Evolutionary conservation across 2,797 vertebrate species (phyloP).

Genomic region (Bradypus variegatus): DNA sequence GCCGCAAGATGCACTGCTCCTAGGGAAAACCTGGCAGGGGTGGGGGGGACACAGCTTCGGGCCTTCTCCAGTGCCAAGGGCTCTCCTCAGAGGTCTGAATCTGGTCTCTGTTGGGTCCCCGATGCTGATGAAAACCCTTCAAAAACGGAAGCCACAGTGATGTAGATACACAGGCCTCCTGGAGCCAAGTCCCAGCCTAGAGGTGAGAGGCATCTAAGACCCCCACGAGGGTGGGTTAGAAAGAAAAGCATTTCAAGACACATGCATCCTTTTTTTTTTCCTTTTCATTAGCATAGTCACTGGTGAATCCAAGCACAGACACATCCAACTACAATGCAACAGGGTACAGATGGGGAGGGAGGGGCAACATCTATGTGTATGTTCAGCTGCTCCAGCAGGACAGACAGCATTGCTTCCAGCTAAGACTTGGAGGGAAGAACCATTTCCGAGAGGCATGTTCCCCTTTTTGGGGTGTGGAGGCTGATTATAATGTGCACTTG

Average conservation of each 20-base stretch:
- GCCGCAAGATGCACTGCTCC: neutral
- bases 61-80: neutral
- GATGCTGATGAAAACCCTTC: neutral
- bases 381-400: conserved; percentile 67
- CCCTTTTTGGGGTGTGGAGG: neutral
- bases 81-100: neutral
- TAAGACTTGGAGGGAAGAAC: neutral
- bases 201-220: neutral
- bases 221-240: neutral
- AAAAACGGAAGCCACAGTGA: neutral
- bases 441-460: neutral
- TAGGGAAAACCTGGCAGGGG: too few relatives aligned
- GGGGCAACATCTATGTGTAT: conserved; percentile 66
- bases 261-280: conserved; percentile 55
- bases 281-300: conserved; percentile 63
- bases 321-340: conserved; percentile 68
- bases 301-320: conserved; percentile 73
- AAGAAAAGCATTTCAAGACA: conserved; percentile 55
- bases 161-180: neutral
- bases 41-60: neutral
- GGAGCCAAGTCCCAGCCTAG: neutral
- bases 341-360: conserved; percentile 61
- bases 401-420: conserved; percentile 4
- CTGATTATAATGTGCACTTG: neutral
- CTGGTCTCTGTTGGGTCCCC: conserved; percentile 15